These are phyloP conservation scores for Scolanthus callimorphus DNA, from an alignment of 92 coral and sea anemone genomes.

Conservation along the genomic window DNA sequence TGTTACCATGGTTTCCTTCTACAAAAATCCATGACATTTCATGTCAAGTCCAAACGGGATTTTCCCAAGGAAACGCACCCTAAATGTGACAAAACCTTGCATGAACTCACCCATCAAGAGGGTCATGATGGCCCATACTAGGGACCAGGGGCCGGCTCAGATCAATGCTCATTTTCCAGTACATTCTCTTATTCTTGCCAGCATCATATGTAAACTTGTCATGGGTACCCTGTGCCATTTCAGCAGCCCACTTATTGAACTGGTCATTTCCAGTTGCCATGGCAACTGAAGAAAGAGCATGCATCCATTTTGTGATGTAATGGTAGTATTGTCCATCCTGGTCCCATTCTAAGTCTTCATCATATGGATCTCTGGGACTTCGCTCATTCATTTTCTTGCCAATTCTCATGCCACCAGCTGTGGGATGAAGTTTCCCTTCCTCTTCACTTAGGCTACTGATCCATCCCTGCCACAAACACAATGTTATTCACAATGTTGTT, in stretches of 20 bases:
- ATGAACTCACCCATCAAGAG: conserved; percentile 58
- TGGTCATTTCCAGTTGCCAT: conserved; percentile 8
- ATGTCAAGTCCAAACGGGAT: too few relatives aligned
- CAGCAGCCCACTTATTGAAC: conserved; percentile 48
- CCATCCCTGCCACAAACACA: too few relatives aligned
- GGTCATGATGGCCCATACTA: conserved; percentile 75
- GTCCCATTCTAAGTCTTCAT: conserved; percentile 61
- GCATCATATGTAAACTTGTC: conserved; percentile 42
- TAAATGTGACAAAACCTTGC: too few relatives aligned
- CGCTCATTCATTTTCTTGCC: conserved; percentile 62
- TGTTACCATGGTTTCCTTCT: too few relatives aligned
- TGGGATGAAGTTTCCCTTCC: conserved; percentile 55
- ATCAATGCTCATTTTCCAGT: conserved; percentile 74
- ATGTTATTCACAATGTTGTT: too few relatives aligned
- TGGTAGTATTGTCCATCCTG: conserved; percentile 64
- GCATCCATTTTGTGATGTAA: conserved; percentile 66
- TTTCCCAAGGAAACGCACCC: too few relatives aligned
- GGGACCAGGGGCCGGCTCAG: conserved; percentile 51
- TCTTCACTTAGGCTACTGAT: conserved; percentile 57
- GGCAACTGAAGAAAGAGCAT: conserved; percentile 40
- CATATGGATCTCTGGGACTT: conserved; percentile 25
- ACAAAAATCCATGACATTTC: too few relatives aligned
- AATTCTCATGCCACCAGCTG: conserved; percentile 52
- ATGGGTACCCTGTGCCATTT: conserved; percentile 50
- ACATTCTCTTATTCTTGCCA: conserved; percentile 56